Evolutionary conservation across 2,113 vertebrate genomes (phyloP).

Genomic region (Gopherus flavomarginatus): DNA sequence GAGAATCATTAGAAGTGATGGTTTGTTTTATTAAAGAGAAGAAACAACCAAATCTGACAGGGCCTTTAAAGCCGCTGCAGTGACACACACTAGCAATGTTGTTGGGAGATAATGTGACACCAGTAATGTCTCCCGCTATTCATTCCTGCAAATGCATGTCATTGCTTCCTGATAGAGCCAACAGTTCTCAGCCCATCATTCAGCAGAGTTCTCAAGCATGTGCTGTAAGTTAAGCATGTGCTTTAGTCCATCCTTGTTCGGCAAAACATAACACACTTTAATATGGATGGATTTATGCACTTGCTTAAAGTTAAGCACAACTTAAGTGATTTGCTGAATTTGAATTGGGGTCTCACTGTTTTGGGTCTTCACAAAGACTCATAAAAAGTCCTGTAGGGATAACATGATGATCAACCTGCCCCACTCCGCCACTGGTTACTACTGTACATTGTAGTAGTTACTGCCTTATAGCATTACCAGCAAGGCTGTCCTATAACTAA

Average conservation of each 20-base stretch:
- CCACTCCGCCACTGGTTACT: neutral
- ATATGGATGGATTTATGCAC: neutral
- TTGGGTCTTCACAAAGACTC: neutral
- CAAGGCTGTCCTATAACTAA: neutral
- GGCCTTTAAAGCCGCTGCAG: neutral
- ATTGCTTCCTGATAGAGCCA: neutral
- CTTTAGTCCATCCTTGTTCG: neutral
- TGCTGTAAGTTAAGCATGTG: neutral
- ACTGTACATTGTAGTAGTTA: neutral
- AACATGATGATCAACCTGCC: neutral
- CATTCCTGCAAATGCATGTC: neutral
- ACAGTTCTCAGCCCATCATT: neutral
- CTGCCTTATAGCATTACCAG: neutral
- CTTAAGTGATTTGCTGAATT: neutral
- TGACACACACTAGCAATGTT: neutral
- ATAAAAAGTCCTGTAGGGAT: neutral
- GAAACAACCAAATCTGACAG: neutral
- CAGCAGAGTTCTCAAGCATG: neutral
- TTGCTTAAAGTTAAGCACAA: neutral
- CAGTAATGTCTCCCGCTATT: neutral
- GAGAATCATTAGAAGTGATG: constrained; percentile 1
- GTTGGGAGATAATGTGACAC: neutral
- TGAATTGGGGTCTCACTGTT: neutral
- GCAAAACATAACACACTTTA: neutral
- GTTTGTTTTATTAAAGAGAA: constrained; percentile 15